A percentile compares a stretch with the other conserved stretches of the same genome.
phyloP scores from a whole-genome alignment of 64 coral and sea anemone species.

The Pocillopora verrucosa region DNA sequence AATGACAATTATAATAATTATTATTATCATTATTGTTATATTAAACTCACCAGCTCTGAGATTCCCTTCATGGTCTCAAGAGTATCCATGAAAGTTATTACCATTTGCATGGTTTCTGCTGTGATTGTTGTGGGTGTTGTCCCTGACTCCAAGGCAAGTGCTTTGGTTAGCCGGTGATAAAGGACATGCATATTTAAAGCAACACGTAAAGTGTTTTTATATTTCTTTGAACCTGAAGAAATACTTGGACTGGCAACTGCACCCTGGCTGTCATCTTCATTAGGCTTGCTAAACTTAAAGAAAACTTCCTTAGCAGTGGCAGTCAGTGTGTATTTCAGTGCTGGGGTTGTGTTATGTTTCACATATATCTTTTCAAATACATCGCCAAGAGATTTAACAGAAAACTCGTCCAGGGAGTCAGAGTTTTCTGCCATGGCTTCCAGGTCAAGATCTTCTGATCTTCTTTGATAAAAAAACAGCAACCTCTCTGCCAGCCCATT shows the following conservation, averaged over 20 bases:
- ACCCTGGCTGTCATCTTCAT: conserved; percentile 17
- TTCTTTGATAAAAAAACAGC: conserved; percentile 44
- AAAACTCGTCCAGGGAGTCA: background rate
- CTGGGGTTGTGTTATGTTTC: conserved; percentile 46
- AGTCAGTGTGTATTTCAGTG: conserved; percentile 45
- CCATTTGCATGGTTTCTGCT: no score
- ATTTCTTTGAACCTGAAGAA: background rate
- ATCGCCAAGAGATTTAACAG: conserved; percentile 1
- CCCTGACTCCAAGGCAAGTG: no score
- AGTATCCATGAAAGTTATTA: no score
- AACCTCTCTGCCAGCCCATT: conserved; percentile 66
- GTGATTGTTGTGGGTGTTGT: no score
- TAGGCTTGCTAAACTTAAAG: conserved; percentile 73
- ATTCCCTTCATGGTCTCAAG: no score
- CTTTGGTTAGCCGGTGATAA: no score
- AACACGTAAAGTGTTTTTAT: background rate
- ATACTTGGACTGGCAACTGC: background rate
- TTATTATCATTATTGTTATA: no score
- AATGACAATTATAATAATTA: no score
- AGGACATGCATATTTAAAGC: no score
- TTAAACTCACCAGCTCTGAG: no score
- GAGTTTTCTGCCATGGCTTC: conserved; percentile 50
- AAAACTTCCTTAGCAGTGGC: conserved; percentile 61
- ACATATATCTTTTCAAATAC: conserved; percentile 53
- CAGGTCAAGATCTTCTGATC: conserved; percentile 27